Percentiles rank a stretch among this genome's conserved stretches.
phyloP scores from a whole-genome alignment of 2,113 vertebrate genomes.

The Larimichthys polyactis region DNA sequence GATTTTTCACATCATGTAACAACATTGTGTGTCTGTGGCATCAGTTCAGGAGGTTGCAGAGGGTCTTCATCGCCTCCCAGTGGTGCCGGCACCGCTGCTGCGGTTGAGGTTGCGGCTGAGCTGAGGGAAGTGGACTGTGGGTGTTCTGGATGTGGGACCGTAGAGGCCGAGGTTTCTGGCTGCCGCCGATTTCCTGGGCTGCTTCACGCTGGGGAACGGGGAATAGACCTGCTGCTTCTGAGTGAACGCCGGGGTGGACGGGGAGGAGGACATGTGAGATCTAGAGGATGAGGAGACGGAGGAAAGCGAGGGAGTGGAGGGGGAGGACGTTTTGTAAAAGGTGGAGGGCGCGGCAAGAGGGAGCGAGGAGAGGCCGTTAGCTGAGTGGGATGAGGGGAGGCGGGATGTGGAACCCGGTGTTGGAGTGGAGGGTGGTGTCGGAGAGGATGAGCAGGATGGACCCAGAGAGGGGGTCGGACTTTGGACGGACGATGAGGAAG shows the following conservation, averaged over 20 bases:
- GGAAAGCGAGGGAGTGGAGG: constrained; percentile 68
- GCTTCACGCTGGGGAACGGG: constrained; percentile 95
- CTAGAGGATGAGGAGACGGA: constrained; percentile 51
- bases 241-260: constrained; percentile 57
- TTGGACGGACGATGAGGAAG: constrained; percentile 62
- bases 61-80: constrained; percentile 84
- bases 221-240: constrained; percentile 85
- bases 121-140: constrained; percentile 93
- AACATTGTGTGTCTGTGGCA: neutral
- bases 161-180: constrained; percentile 96
- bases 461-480: constrained; percentile 87
- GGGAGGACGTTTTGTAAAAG: constrained; percentile 59
- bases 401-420: constrained; percentile 2
- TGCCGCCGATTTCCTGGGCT: constrained; percentile 91
- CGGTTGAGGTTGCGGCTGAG: constrained; percentile 90
- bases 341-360: constrained; percentile 14
- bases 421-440: constrained; percentile 42
- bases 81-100: constrained; percentile 78
- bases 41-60: neutral
- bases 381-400: constrained; percentile 47
- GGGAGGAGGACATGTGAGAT: constrained; percentile 73
- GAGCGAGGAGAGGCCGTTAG: constrained; percentile 33
- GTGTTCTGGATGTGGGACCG: constrained; percentile 93
- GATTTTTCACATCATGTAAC: neutral
- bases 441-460: constrained; percentile 20